A percentile compares a stretch with the other conserved stretches of the same genome.
Conservation (phyloP, 2,113 vertebrate genomes). For the Meles meles region DNA sequence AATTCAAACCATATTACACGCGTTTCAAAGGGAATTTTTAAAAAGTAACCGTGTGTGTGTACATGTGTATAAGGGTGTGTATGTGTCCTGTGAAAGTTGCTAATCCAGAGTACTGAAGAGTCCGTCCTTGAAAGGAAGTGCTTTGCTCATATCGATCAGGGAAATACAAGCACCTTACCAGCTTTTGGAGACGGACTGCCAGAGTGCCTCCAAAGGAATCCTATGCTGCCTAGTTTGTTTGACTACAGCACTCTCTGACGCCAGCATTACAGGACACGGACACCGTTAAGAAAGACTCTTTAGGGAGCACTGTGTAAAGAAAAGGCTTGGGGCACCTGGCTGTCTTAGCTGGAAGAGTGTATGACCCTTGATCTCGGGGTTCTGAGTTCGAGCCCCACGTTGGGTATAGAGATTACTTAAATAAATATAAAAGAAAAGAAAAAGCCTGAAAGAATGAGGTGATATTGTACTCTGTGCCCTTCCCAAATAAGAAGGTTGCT, state of each 20-base stretch:
- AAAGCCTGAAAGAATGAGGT: not conserved
- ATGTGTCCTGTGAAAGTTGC: not conserved
- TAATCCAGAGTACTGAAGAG: not conserved
- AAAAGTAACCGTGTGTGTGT: not conserved
- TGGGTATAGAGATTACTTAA: not conserved
- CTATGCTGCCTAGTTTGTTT: not conserved
- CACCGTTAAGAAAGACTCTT: not conserved
- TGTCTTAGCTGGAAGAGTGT: not conserved
- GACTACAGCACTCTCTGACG: not conserved
- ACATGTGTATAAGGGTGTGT: not conserved
- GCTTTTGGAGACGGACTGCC: not conserved
- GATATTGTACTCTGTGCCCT: not conserved
- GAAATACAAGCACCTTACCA: not conserved
- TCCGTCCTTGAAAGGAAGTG: not conserved
- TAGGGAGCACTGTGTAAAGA: not conserved
- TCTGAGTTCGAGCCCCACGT: not conserved
- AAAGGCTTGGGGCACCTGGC: not conserved
- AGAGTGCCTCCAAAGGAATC: too few species aligned
- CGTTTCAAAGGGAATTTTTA: not conserved
- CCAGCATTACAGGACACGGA: not conserved
- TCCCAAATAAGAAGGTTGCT: not conserved
- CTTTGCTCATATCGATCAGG: not conserved
- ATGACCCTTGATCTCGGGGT: not conserved
- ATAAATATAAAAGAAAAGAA: not conserved
- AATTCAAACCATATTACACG: not conserved